Conservation (phyloP, 2,797 vertebrate genomes). For the Lacerta agilis region DNA sequence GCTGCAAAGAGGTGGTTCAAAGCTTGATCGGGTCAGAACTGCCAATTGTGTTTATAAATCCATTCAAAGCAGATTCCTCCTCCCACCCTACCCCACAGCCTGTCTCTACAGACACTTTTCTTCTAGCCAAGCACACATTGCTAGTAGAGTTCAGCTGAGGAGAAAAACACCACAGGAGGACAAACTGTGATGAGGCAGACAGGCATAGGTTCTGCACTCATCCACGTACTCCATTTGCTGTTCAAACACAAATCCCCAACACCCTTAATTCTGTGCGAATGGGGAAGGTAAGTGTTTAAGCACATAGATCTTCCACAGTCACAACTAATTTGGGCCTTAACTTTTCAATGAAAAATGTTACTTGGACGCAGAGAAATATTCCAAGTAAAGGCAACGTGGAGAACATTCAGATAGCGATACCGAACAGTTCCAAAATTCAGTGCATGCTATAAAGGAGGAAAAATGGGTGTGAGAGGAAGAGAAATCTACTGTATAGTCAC, state of each 20-base stretch:
- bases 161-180: not conserved
- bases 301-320: no score
- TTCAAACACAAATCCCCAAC: not conserved
- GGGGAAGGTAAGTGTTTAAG: not conserved
- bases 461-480: no score
- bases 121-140: not conserved
- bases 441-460: not conserved
- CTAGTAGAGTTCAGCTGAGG: not conserved
- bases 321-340: not conserved
- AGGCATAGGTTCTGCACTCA: not conserved
- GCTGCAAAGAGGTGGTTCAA: no score
- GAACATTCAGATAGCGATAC: not conserved
- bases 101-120: not conserved
- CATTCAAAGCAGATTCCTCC: no score
- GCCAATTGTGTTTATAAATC: no score
- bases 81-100: not conserved
- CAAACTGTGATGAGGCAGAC: not conserved
- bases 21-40: no score
- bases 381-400: not conserved
- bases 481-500: no score
- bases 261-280: not conserved
- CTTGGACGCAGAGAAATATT: not conserved
- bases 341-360: not conserved
- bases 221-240: not conserved
- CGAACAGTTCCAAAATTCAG: not conserved